These are phyloP conservation scores for Siphonodentalium dalli DNA, from an alignment of 2,888 invertebrate genomes.

Conservation along the genomic window DNA sequence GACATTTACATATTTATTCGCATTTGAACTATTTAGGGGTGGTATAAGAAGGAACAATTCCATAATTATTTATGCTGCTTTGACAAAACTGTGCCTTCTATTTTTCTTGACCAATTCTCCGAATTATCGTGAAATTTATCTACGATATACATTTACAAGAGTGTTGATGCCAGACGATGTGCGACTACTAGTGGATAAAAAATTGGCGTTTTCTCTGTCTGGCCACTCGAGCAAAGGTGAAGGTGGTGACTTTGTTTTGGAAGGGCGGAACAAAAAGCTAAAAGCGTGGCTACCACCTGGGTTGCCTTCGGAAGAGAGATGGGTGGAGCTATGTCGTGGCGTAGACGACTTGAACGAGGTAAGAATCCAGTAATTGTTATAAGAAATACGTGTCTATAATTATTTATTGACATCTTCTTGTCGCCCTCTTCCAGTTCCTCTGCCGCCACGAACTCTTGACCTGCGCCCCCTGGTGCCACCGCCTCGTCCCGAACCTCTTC, in stretches of 20 bases:
- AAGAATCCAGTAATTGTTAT: too few species aligned
- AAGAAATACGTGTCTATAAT: too few species aligned
- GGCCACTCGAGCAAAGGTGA: conserved; percentile 14
- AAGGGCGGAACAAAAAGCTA: conserved; percentile 4
- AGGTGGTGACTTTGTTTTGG: conserved; percentile 19
- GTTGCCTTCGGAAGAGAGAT: conserved; percentile 7
- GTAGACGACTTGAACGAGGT: conserved; percentile 13
- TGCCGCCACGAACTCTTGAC: too few species aligned
- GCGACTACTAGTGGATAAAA: neutral
- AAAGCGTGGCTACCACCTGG: conserved; percentile 18
- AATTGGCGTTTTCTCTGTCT: conserved; percentile 8
- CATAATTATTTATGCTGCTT: conserved; percentile 3
- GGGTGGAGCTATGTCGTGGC: conserved; percentile 10
- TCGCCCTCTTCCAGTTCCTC: too few species aligned
- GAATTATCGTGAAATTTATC: conserved; percentile 4
- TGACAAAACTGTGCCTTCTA: conserved; percentile 5
- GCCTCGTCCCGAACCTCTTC: too few species aligned
- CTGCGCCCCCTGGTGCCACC: too few species aligned
- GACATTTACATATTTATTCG: conserved; percentile 13
- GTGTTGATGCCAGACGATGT: conserved; percentile 1
- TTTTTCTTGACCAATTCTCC: conserved; percentile 15
- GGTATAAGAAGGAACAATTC: conserved; percentile 16
- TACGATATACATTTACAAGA: conserved; percentile 7
- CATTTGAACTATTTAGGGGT: conserved; percentile 14
- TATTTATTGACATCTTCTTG: too few species aligned